These are phyloP conservation scores for Yasuhikotakia modesta DNA, from an alignment of 2,797 vertebrate genomes.

Conservation along the genomic window DNA sequence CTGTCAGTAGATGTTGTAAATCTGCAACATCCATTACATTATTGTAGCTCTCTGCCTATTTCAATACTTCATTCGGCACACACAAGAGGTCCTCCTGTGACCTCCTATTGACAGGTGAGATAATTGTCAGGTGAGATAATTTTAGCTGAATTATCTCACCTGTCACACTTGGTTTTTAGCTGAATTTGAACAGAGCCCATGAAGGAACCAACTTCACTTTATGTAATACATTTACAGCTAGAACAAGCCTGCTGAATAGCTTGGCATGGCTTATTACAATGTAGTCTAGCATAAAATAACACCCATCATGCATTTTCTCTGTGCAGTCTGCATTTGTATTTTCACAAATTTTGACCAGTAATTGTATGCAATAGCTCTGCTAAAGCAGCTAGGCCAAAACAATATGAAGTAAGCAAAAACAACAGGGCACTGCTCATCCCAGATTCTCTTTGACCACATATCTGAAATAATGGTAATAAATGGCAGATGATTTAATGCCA, in stretches of 20 bases:
- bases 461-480: not conserved
- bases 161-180: constrained; percentile 47
- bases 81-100: constrained; percentile 34
- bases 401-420: constrained; percentile 58
- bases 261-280: constrained; percentile 50
- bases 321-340: constrained; percentile 12
- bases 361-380: constrained; percentile 17
- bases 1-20: constrained; percentile 2
- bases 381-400: constrained; percentile 20
- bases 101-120: no score
- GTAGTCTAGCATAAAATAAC: constrained; percentile 61
- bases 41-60: constrained; percentile 1
- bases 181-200: constrained; percentile 45
- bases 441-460: constrained; percentile 4
- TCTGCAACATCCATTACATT: not conserved
- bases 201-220: constrained; percentile 34
- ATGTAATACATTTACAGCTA: constrained; percentile 51
- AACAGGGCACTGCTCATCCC: no score
- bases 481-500: constrained; percentile 42
- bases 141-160: constrained; percentile 44
- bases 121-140: no score
- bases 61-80: constrained; percentile 17
- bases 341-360: constrained; percentile 32
- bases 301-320: constrained; percentile 49
- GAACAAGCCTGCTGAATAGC: constrained; percentile 49